Conservation (phyloP, 1,140 invertebrate species). For the Kradibia gibbosae region DNA sequence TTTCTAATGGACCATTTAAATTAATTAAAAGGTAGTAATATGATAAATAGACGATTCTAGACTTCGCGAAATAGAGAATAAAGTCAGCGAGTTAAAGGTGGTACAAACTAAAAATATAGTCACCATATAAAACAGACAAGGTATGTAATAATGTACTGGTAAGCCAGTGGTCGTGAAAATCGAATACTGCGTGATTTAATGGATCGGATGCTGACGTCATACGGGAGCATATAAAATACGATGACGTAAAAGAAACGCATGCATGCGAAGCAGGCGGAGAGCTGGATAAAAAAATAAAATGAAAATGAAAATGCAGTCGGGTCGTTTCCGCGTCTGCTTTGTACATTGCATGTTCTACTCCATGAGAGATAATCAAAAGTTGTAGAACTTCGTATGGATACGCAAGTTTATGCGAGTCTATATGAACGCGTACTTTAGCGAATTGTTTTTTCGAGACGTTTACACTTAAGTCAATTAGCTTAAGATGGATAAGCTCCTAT, state of each 20-base stretch:
- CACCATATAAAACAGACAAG: neutral
- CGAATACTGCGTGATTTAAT: constrained; percentile 13
- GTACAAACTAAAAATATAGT: neutral
- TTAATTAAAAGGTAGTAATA: neutral
- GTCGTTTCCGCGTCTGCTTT: constrained; percentile 38
- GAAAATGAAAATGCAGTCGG: constrained; percentile 21
- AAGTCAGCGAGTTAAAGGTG: neutral
- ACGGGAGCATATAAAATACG: neutral
- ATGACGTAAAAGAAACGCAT: constrained; percentile 37
- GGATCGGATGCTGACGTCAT: constrained; percentile 28
- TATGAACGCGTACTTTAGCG: too few species aligned
- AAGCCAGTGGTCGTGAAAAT: constrained; percentile 5
- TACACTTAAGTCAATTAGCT: too few species aligned
- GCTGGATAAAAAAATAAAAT: neutral
- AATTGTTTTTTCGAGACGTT: too few species aligned
- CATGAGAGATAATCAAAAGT: neutral
- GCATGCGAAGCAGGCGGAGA: constrained; percentile 11
- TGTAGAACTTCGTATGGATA: neutral
- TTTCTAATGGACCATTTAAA: neutral
- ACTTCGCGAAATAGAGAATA: neutral
- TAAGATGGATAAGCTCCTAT: too few species aligned
- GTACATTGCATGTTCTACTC: neutral
- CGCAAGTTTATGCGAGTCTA: neutral
- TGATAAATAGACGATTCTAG: too few species aligned
- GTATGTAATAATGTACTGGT: neutral